These are phyloP conservation scores for Protonemura montana DNA, from an alignment of 2,888 invertebrate species.

Conservation along the genomic window DNA sequence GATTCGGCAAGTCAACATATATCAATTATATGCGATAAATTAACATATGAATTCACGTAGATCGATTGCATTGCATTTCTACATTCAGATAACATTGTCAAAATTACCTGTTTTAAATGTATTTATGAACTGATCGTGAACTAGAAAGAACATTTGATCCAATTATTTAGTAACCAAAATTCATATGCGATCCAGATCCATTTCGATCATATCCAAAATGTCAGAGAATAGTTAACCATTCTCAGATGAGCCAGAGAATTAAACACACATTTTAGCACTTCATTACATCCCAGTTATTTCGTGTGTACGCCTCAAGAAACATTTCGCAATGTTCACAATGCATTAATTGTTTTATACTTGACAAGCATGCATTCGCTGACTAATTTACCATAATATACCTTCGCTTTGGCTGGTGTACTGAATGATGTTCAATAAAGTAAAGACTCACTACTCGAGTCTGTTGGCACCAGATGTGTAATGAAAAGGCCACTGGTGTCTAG, in stretches of 20 bases:
- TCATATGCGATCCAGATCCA: background rate
- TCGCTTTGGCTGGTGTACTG: background rate
- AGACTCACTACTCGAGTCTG: background rate
- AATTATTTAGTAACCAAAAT: background rate
- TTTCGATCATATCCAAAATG: background rate
- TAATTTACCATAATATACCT: background rate
- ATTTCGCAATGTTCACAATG: background rate
- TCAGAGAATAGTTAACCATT: background rate
- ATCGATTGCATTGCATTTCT: background rate
- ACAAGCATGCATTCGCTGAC: background rate
- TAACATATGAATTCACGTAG: background rate
- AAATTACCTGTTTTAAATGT: background rate
- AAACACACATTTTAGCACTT: background rate
- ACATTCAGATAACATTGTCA: background rate
- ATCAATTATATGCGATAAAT: conserved; percentile 1
- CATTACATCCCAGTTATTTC: background rate
- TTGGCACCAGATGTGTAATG: conserved; percentile 28
- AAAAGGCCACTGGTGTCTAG: conserved; percentile 24
- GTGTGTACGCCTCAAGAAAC: background rate
- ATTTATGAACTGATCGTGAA: too few species aligned
- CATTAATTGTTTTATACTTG: background rate
- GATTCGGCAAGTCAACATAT: background rate
- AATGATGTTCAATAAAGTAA: background rate
- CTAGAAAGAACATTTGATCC: background rate
- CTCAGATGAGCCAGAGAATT: background rate